A percentile compares a stretch with the other conserved stretches of the same genome.
These are phyloP conservation scores for Leuciscus waleckii DNA, from an alignment of 2,797 vertebrate species.

Conservation along the genomic window DNA sequence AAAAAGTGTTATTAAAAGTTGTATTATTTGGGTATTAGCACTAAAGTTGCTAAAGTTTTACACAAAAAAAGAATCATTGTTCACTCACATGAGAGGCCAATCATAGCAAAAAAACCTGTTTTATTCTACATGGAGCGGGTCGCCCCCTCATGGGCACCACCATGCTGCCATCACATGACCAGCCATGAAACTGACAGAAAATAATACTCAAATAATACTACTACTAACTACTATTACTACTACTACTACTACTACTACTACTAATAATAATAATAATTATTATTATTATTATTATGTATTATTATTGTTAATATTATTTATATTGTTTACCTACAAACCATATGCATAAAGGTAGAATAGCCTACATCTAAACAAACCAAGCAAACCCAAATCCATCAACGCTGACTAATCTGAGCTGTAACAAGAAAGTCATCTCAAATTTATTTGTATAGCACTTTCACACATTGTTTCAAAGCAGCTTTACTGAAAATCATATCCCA, in stretches of 20 bases:
- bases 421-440: not conserved
- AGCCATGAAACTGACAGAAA: not conserved
- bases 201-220: not conserved
- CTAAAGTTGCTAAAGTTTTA: not conserved
- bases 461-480: not conserved
- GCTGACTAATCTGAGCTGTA: not conserved
- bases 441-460: not conserved
- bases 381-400: not conserved
- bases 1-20: not conserved
- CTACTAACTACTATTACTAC: too few species aligned
- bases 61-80: not conserved
- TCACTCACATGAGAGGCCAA: not conserved
- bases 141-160: constrained; percentile 7
- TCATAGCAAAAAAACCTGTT: not conserved
- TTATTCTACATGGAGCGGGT: not conserved
- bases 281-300: too few species aligned
- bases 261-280: not conserved
- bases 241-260: too few species aligned
- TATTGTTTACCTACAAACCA: not conserved
- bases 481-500: not conserved
- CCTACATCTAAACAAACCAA: not conserved
- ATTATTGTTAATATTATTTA: not conserved
- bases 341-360: not conserved
- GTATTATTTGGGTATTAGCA: not conserved
- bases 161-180: constrained; percentile 32